Base-by-base conservation (phyloP, 1,140 invertebrate species). In the Papilio dardanus region DNA sequence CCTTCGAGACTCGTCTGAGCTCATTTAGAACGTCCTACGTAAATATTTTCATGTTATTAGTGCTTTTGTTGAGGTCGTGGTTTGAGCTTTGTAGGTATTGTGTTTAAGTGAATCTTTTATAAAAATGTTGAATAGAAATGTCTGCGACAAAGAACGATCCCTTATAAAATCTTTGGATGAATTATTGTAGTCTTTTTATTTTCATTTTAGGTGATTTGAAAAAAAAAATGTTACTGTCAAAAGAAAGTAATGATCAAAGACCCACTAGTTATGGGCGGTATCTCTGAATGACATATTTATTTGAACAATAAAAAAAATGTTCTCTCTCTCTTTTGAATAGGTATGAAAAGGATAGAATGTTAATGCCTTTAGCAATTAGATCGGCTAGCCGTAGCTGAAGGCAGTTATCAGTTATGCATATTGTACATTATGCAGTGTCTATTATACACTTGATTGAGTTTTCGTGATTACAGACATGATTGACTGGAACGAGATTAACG, bases 361-460 rank as follows among this genome's bases (percentile, higher is more conserved):
- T 62, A 62, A 28, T 28, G 12, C 30, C 12, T 62, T 1, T 5
- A 28, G 24, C 21, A 54, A n/a, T n/a, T n/a, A 14, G 12, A 28
- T 28, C n/a, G 24, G 28, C 7, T 54, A 24, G 3, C 21, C 24
- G 21, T 10, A 24, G 50, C 21, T 24, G 50, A 24, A 28, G 21
- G 30, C 54, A 28, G 54, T 62, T 62, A 62, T 62, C 54, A 28
- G 54, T 62, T 62, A 62, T 62, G 24, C 54, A 62, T 62, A 62
- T 62, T 28, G 21, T 62, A 62, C 12, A 28, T 62, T 30, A 62
- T 16, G 30, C 5, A 16, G n/a, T 4, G 24, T 62, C 54, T 28
- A 62, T 62, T 62, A 62, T 62, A 21, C 54, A 62, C 12, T 62
- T 62, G 54, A 62, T 62, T 62, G 54, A 62, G 54, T 62, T 62